These are phyloP conservation scores for Tachystola acroxantha DNA, from an alignment of 2,888 invertebrate genomes.

Conservation along the genomic window DNA sequence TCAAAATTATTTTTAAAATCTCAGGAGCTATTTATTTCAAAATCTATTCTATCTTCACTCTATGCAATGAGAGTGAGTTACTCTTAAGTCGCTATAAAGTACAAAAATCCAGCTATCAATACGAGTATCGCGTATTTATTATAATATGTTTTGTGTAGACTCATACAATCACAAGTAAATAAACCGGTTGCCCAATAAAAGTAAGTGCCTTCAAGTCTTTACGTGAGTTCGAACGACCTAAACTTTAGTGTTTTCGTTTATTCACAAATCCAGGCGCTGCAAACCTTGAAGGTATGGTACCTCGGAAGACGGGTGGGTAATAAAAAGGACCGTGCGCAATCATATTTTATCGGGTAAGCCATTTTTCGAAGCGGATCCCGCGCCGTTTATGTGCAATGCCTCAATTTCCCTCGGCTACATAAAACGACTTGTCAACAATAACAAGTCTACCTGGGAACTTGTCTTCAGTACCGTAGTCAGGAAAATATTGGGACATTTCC, in stretches of 20 bases:
- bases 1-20: no score
- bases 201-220: not conserved
- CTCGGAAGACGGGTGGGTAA: slow-evolving; percentile 30
- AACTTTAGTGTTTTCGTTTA: slow-evolving; percentile 20
- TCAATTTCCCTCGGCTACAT: slow-evolving; percentile 49
- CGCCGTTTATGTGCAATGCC: slow-evolving; percentile 39
- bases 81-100: no score
- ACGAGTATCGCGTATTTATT: no score
- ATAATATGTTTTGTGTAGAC: no score
- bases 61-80: no score
- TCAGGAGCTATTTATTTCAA: no score
- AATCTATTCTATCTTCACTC: no score
- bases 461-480: no score
- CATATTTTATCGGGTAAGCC: slow-evolving; percentile 67
- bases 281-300: slow-evolving; percentile 14
- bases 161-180: no score
- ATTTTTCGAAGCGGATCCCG: slow-evolving; percentile 36
- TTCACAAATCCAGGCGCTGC: slow-evolving; percentile 27
- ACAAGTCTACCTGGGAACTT: slow-evolving; percentile 19
- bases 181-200: no score
- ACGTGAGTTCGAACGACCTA: not conserved
- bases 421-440: slow-evolving; percentile 56
- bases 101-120: no score
- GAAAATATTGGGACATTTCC: no score
- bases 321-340: slow-evolving; percentile 65